Evolutionary conservation across 2,888 invertebrate species (phyloP).

Genomic region (Metacarcinus magister): DNA sequence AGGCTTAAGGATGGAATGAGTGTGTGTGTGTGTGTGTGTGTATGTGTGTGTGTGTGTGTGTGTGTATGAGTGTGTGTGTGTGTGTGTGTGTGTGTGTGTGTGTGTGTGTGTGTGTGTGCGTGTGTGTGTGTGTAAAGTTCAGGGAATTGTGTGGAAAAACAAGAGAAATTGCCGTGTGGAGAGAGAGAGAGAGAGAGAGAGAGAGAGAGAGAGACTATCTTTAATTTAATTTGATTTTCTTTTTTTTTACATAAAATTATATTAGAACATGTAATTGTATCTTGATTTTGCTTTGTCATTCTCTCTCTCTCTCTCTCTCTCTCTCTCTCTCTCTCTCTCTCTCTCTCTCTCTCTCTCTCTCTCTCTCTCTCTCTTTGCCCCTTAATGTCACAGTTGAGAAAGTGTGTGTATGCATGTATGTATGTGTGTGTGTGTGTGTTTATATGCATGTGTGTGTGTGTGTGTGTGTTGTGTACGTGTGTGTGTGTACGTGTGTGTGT

Average conservation of each 20-base stretch:
- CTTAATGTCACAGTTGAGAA: neutral
- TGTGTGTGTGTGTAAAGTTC: too few relatives aligned
- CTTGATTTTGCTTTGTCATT: neutral
- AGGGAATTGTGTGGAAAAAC: too few relatives aligned
- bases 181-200: too few relatives aligned
- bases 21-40: too few relatives aligned
- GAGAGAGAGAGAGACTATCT: neutral
- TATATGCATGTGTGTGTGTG: neutral
- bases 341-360: constrained; percentile 20
- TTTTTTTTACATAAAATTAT: neutral
- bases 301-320: constrained; percentile 31
- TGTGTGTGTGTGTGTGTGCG: too few relatives aligned
- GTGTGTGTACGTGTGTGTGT: constrained; percentile 28
- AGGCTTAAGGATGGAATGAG: neutral
- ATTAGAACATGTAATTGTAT: neutral
- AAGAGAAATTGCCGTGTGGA: neutral
- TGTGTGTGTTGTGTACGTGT: constrained; percentile 1
- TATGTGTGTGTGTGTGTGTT: constrained; percentile 40
- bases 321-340: constrained; percentile 58
- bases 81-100: too few relatives aligned
- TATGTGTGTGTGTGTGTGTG: too few relatives aligned
- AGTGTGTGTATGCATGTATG: neutral
- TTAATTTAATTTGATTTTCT: neutral
- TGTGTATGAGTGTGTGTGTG: too few relatives aligned
- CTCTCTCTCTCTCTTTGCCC: neutral